These are phyloP conservation scores for Anarhynchus alexandrinus DNA, from an alignment of 2,113 vertebrate genomes.

Conservation along the genomic window DNA sequence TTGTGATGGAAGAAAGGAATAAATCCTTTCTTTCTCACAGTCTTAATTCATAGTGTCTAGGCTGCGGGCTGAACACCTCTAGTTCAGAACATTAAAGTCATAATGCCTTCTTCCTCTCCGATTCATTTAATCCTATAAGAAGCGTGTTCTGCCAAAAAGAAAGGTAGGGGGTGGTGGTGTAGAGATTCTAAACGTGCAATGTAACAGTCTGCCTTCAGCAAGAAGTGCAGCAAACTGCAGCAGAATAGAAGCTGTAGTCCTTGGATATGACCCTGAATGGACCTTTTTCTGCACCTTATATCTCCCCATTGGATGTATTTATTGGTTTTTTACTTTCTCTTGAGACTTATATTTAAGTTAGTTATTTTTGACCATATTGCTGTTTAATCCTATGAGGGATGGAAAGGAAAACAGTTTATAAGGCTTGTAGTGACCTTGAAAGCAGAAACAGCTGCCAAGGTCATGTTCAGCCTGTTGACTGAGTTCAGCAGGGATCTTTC, in stretches of 20 bases:
- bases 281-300: slow-evolving; percentile 9
- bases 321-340: slow-evolving; percentile 39
- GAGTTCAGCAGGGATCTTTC: slow-evolving; percentile 36
- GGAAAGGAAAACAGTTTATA: slow-evolving; percentile 55
- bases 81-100: neutral
- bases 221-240: neutral
- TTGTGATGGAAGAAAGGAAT: neutral
- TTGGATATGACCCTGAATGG: neutral
- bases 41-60: neutral
- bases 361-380: slow-evolving; percentile 45
- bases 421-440: slow-evolving; percentile 57
- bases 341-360: slow-evolving; percentile 3
- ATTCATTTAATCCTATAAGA: neutral
- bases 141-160: neutral
- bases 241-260: neutral
- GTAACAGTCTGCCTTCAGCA: neutral
- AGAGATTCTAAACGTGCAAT: neutral
- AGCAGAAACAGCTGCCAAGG: slow-evolving; percentile 63
- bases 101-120: neutral
- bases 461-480: slow-evolving; percentile 12
- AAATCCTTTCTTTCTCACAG: neutral
- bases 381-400: slow-evolving; percentile 41
- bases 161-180: neutral
- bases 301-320: neutral
- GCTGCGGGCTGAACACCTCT: neutral